Evolutionary conservation across 2,797 vertebrate genomes (phyloP), one percentile per base, ranked within the genome.

Genomic region (Distichodus sexfasciatus): DNA sequence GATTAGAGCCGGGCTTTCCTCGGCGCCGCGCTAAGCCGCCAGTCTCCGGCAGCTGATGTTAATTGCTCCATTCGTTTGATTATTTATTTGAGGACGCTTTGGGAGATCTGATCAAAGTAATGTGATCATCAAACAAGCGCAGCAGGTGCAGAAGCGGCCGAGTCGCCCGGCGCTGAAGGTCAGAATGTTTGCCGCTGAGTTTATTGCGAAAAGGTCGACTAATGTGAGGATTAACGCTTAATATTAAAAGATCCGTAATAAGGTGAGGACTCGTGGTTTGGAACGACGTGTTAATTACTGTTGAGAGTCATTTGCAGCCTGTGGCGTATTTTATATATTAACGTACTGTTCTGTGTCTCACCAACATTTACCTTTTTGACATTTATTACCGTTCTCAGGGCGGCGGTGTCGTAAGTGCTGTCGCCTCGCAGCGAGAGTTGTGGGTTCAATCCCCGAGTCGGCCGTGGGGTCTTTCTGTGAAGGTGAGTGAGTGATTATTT

Each of bases 1-100:
- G 58, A 75, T 78, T 69, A 55, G 33, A 65, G 66, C 57, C 69
- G 21, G 38, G 46, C 47, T 54, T 63, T 67, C 47, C 21, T 51
- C 46, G 12, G 47, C 31, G 6, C 47, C 62, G 15, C 0, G n/a
- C 43, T 67, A 36, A 46, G 68, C 35, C 70, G 62, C 69, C 63
- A 50, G 55, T 40, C 55, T 47, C 28, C 35, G 36, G 21, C 38
- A 6, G 40, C 21, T 6, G n/a, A 63, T 33, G 41, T 36, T 73
- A 77, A 77, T 66, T 72, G 17, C 31, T 28, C 4, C 31, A 48
- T 24, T 74, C 40, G 12, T 28, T 48, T 9, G 41, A 19, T 65
- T 23, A 36, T 59, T 57, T 75, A 48, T 72, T 58, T 63, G 41
- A 19, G 41, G n/a, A 35, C 41, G 43, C 17, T 6, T 48, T 17